Percentiles rank a stretch among this genome's conserved stretches.
phyloP scores from a whole-genome alignment of 2,888 invertebrate species.

The Cantharis nigra region DNA sequence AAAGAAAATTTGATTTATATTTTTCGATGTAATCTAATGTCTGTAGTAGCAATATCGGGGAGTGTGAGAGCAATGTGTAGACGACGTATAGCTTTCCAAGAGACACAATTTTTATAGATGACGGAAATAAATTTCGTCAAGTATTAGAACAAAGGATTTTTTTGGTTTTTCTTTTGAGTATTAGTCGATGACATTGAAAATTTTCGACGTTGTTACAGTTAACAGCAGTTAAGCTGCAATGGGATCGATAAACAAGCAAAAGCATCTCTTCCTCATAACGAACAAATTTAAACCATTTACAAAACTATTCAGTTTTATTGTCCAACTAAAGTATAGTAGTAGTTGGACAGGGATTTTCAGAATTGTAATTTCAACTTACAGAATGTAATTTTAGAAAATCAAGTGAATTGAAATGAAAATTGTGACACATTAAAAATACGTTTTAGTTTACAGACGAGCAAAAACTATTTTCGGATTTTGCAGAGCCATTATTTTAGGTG shows the following conservation, averaged over 20 bases:
- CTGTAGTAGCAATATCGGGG: background rate
- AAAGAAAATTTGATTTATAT: background rate
- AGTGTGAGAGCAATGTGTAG: background rate
- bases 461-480: background rate
- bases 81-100: background rate
- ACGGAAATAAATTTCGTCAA: background rate
- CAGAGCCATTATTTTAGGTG: background rate
- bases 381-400: background rate
- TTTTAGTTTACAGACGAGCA: background rate
- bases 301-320: slow-evolving; percentile 3
- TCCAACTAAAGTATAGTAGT: background rate
- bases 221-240: background rate
- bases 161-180: background rate
- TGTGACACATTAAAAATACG: background rate
- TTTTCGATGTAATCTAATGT: background rate
- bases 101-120: background rate
- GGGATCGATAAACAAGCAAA: slow-evolving; percentile 8
- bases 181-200: background rate
- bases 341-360: background rate
- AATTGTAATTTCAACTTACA: background rate
- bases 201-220: background rate
- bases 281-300: slow-evolving; percentile 12
- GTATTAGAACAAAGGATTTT: background rate
- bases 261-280: slow-evolving; percentile 4
- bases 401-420: background rate